Evolutionary conservation across 2,797 vertebrate genomes (phyloP), one percentile per base, ranked within the genome.

Genomic region (Hydrolagus colliei): DNA sequence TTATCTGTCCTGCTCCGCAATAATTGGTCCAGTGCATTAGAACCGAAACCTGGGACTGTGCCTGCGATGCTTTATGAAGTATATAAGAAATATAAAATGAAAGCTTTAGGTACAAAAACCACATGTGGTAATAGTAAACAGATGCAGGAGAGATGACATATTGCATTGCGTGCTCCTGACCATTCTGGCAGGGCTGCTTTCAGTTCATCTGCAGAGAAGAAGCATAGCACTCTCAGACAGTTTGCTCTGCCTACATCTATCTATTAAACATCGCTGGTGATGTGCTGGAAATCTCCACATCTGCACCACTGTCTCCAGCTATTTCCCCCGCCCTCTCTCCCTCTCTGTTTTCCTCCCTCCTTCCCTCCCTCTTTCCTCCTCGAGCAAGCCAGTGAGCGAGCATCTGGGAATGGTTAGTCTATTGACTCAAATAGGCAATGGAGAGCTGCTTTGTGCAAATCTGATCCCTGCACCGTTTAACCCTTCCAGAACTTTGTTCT

Each of bases 361-460:
- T 52, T 52, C 41, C 41, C 6, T 52, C 41, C 6, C 41, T 52
- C 41, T 6, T 52, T 52, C 41, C 41, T 52, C 41, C 41, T 52
- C 41, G 6, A 52, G 2, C 41, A 6, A 52, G 41, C 41, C 41
- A 52, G 41, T 52, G 41, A 52, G 41, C 6, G 41, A 52, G 27
- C 79, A 84, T 84, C 79, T 84, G 79, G 79, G 67, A 84, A 84
- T 18, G 41, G 62, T 84, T 84, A 84, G 52, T 67, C 65, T 84
- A 71, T 84, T 35, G 67, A 35, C 79, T 84, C 65, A 71, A 52
- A 84, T 16, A 20, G 63, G 41, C 65, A 71, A 27, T 20, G 71
- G 79, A 52, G 41, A 35, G 67, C 65, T 84, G 79, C 41, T 84
- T 71, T 84, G 71, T 84, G 71, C 79, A 84, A 84, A 14, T 84